Evolutionary conservation across 2,797 vertebrate species (phyloP), one percentile per base, ranked within the genome.

Genomic region (Acrossocheilus wenchowensis): DNA sequence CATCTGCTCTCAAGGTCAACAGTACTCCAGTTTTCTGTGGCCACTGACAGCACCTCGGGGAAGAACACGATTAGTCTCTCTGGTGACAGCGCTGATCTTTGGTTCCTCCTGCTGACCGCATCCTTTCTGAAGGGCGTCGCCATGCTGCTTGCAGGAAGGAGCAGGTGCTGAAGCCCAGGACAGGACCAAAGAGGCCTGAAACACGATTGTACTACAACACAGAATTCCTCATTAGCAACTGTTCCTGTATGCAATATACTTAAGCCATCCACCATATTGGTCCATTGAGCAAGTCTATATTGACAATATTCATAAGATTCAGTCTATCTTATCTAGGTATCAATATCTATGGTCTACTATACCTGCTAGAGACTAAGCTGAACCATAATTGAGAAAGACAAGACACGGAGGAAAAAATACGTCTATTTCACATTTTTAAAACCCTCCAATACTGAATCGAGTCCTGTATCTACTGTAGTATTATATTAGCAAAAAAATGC

Each of bases 1-100:
- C 87, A 79, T 85, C 79, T 71, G 82, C 81, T 86, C 91, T 91
- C 90, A 94, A 93, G 92, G 90, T 93, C 93, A 91, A 68, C 73
- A 15, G 78, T 80, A 78, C 41, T 84, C 86, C 85, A 88, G 87
- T 60, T 54, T 90, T 79, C 73, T 73, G 45, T 62, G 80, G 79
- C 77, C 85, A 89, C 90, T 86, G 87, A 93, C 83, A 91, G 81
- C 90, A 88, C 87, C 83, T 88, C 60, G 57, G 87, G 84, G 87
- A 81, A 77, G 54, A 74, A 69, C 78, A 62, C 68, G 78, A 85
- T 88, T 82, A 85, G 78, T 78, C 83, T 82, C 83, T 72, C 72
- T 41, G 52, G 83, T 78, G 87, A 85, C 78, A 82, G 75, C 57
- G 19, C 86, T 81, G 84, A 85, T 88, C 83, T 85, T 92, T 83